Percentiles rank a stretch among this genome's conserved stretches.
Conservation (phyloP, 2,113 vertebrate genomes). For the Balaeniceps rex region DNA sequence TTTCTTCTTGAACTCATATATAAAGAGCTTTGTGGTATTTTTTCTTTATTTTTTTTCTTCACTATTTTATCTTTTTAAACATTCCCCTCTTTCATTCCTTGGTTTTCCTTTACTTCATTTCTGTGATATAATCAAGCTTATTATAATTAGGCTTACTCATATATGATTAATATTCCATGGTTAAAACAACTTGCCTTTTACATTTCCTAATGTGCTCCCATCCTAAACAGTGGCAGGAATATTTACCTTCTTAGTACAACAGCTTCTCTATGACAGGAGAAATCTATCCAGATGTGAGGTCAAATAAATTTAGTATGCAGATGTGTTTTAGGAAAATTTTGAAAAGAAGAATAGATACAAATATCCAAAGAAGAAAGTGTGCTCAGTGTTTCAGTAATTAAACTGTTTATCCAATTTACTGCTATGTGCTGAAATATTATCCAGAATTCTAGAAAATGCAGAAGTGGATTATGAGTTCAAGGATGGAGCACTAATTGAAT, state of each 20-base stretch:
- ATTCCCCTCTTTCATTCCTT: not conserved
- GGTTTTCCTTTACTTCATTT: not conserved
- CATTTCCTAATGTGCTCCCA: not conserved
- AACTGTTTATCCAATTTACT: no score
- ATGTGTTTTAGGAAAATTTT: no score
- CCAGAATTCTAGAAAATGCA: no score
- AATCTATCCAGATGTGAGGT: no score
- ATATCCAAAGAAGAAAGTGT: no score
- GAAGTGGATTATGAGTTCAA: no score
- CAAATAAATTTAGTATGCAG: no score
- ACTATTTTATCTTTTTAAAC: not conserved
- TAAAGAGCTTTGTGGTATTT: not conserved
- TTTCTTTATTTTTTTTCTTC: not conserved
- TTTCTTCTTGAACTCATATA: not conserved
- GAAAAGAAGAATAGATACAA: not conserved
- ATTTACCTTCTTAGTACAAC: not conserved
- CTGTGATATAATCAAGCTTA: not conserved
- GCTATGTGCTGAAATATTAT: no score
- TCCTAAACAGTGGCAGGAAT: not conserved
- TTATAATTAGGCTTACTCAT: not conserved
- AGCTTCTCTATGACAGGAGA: not conserved
- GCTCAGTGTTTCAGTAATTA: no score
- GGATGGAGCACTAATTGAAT: no score
- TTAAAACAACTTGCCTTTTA: not conserved
- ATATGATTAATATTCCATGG: not conserved